These are phyloP conservation scores for Megaleporinus macrocephalus DNA, from an alignment of 2,113 vertebrate species.

Conservation along the genomic window DNA sequence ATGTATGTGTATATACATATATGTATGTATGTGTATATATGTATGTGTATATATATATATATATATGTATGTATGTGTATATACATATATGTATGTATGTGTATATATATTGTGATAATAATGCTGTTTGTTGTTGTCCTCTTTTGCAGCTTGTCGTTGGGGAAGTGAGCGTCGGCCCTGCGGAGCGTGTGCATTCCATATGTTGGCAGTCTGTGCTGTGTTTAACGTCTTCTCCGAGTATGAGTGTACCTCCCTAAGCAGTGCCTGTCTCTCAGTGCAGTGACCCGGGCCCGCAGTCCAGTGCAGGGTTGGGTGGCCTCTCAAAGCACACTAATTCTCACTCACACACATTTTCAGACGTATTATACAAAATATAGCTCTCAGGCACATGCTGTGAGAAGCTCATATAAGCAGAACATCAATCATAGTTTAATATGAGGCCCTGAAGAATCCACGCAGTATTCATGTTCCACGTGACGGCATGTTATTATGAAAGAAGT, in stretches of 20 bases:
- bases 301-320: constrained; percentile 11
- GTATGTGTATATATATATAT: no score
- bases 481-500: not conserved
- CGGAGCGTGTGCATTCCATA: constrained; percentile 57
- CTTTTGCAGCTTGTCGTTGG: constrained; percentile 59
- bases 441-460: not conserved
- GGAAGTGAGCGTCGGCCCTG: constrained; percentile 50
- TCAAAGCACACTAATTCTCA: not conserved
- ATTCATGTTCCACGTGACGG: not conserved
- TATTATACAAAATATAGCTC: constrained; percentile 1
- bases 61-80: no score
- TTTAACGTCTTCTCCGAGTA: constrained; percentile 17
- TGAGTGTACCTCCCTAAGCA: constrained; percentile 11
- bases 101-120: no score
- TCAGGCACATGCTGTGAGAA: not conserved
- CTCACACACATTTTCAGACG: not conserved
- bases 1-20: no score
- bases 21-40: no score
- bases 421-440: not conserved
- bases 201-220: constrained; percentile 36
- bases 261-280: constrained; percentile 25
- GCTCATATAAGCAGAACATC: not conserved
- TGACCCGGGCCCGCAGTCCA: constrained; percentile 6
- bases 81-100: no score
- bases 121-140: constrained; percentile 18